Evolutionary conservation across 37 sponge, comb jelly and placozoan genomes (phyloP).

Genomic region (Oopsacas minuta): DNA sequence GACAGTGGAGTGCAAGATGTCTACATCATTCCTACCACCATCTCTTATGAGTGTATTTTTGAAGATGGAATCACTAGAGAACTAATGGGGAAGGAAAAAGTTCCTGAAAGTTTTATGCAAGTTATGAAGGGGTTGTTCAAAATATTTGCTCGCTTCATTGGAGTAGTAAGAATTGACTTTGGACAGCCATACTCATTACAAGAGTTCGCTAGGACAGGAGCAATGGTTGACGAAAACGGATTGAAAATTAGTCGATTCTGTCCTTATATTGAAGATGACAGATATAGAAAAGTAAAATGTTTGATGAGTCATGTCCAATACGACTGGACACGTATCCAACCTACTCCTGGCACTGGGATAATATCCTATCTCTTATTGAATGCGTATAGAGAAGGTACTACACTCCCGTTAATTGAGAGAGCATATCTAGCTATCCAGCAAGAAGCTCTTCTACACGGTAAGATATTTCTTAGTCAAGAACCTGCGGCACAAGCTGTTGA

Average conservation of each 20-base stretch:
- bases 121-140: background rate
- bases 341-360: background rate
- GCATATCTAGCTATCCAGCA: background rate
- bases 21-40: background rate
- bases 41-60: background rate
- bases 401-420: background rate
- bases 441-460: background rate
- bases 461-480: background rate
- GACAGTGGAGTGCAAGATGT: background rate
- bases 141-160: background rate
- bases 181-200: background rate
- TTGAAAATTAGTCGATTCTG: background rate
- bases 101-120: background rate
- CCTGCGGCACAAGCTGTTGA: background rate
- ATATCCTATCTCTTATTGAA: background rate
- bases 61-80: background rate
- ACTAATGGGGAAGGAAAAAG: background rate
- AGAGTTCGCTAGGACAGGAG: background rate
- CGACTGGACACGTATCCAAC: background rate
- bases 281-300: background rate
- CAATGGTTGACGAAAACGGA: background rate
- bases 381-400: background rate
- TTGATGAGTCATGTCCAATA: background rate
- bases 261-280: background rate
- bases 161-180: background rate